These are phyloP conservation scores for Leptura quadrifasciata DNA, from an alignment of 2,888 invertebrate species.

Conservation along the genomic window DNA sequence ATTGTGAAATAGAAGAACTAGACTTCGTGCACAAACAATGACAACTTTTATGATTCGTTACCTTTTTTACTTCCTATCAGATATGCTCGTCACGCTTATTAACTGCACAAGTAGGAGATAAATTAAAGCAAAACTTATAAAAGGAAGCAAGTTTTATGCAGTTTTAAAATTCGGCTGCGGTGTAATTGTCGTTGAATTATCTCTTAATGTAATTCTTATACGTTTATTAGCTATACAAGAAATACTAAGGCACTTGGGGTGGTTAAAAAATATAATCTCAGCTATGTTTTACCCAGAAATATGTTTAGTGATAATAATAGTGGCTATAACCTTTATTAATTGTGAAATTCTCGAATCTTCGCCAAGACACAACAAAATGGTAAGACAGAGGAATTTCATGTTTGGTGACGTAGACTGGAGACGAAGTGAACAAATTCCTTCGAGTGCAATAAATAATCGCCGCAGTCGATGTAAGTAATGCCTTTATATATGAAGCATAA, in stretches of 20 bases:
- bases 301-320: slow-evolving; percentile 9
- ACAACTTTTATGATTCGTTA: slow-evolving; percentile 35
- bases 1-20: slow-evolving; percentile 25
- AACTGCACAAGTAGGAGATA: slow-evolving; percentile 25
- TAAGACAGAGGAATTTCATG: slow-evolving; percentile 21
- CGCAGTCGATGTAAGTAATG: slow-evolving; percentile 28
- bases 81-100: slow-evolving; percentile 28
- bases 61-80: slow-evolving; percentile 21
- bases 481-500: no score
- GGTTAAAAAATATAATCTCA: background rate
- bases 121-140: slow-evolving; percentile 26
- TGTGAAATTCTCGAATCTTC: slow-evolving; percentile 21
- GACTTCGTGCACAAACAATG: slow-evolving; percentile 27
- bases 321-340: slow-evolving; percentile 5
- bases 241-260: background rate
- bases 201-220: background rate
- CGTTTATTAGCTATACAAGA: background rate
- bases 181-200: background rate
- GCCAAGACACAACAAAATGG: slow-evolving; percentile 13
- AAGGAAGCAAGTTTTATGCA: slow-evolving; percentile 10
- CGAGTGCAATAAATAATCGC: slow-evolving; percentile 19
- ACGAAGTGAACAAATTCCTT: slow-evolving; percentile 17
- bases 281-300: background rate
- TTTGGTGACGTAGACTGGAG: slow-evolving; percentile 22
- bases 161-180: background rate